Conservation (phyloP, 2,113 vertebrate species). For the Axis porcinus region DNA sequence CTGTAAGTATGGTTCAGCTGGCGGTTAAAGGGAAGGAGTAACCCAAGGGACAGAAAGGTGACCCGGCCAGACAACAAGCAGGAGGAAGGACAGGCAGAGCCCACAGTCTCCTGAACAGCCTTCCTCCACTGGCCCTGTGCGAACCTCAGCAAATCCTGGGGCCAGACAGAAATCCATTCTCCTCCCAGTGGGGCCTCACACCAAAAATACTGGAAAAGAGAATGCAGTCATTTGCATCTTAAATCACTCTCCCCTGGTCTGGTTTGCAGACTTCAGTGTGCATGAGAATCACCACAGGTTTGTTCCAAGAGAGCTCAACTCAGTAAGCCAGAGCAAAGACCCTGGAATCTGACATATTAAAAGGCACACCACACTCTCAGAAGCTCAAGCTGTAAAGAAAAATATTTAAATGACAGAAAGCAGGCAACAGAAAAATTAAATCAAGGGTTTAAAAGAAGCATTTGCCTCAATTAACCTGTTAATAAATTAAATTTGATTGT, state of each 20-base stretch:
- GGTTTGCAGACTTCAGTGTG: not conserved
- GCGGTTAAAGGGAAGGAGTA: not conserved
- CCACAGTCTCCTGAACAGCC: not conserved
- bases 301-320: not conserved
- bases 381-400: not conserved
- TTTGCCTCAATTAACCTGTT: not conserved
- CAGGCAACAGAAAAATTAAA: not conserved
- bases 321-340: not conserved
- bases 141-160: not conserved
- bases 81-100: not conserved
- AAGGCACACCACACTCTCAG: not conserved
- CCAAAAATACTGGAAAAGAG: not conserved
- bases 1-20: not conserved
- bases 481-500: constrained; percentile 10
- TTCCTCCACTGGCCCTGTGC: not conserved
- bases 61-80: not conserved
- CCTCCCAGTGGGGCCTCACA: not conserved
- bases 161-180: not conserved
- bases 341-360: not conserved
- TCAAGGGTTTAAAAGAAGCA: not conserved
- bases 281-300: not conserved
- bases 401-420: not conserved
- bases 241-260: not conserved
- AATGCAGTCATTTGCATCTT: not conserved
- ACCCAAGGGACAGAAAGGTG: not conserved